Evolutionary conservation across 2,797 vertebrate genomes (phyloP).

Genomic region (Cottoperca gobio): DNA sequence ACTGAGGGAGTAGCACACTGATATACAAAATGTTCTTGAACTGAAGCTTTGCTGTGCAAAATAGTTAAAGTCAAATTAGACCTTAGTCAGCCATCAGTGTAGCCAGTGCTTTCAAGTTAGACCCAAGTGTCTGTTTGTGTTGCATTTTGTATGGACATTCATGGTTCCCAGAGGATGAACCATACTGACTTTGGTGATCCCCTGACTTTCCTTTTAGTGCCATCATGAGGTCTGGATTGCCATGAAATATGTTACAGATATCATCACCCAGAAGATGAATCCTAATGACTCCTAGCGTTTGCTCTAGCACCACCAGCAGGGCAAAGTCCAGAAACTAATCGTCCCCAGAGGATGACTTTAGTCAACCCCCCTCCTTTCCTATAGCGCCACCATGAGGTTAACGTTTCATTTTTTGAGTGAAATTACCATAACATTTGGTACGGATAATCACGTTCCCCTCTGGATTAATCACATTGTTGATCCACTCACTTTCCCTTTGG

Average conservation of each 20-base stretch:
- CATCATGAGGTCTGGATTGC: neutral
- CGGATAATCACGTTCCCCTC: neutral
- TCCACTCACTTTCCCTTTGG: neutral
- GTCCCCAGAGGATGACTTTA: too few species aligned
- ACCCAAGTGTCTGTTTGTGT: neutral
- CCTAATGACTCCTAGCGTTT: too few species aligned
- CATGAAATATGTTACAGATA: too few species aligned
- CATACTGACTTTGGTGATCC: neutral
- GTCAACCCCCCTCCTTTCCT: too few species aligned
- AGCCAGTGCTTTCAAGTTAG: neutral
- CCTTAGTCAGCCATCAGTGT: constrained; percentile 19
- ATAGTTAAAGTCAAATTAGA: constrained; percentile 15
- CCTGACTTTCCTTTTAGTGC: too few species aligned
- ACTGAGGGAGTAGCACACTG: constrained; percentile 11
- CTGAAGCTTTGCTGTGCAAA: constrained; percentile 22
- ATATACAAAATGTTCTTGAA: constrained; percentile 27
- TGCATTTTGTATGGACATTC: neutral
- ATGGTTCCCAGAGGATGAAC: neutral
- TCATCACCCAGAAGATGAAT: too few species aligned
- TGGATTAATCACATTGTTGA: neutral
- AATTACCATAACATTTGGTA: neutral
- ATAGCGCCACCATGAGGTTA: neutral
- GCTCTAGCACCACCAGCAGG: too few species aligned
- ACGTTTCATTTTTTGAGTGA: neutral
- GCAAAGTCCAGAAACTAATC: too few species aligned